Evolutionary conservation across 2,888 invertebrate species (phyloP), one percentile per base, ranked within the genome.

Genomic region (Eurytoma adleriae): DNA sequence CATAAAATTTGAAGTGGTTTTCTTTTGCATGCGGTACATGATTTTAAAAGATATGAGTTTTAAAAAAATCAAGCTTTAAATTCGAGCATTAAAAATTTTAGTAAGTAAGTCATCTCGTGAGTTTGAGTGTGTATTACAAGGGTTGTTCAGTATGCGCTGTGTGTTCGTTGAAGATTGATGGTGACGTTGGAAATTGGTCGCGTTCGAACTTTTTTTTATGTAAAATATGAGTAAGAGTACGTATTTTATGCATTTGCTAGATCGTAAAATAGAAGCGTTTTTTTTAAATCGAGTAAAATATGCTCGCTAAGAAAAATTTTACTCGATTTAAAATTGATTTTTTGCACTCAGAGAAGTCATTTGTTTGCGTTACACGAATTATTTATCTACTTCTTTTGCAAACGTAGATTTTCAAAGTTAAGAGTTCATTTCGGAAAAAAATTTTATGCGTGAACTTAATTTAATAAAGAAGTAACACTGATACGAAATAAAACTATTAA

Each of bases 1-100:
- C 40, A 40, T 40, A 7, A 40, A 40, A 7, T 40, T 40, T 7
- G 14, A 18, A 27, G 56, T 75, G 68, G 52, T 75, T 75, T 61
- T 68, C 75, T 61, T 18, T 50, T 18, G 75, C 75, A 75, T 75
- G 75, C 20, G 2, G 30, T n/a, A 67, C 59, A 50, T 50, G 50
- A 64, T 56, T 24, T 24, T 66, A 75, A 75, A 68, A 2, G 27
- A 74, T 20, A 50, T 5, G n/a, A 56, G 1, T 18, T 57, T 66
- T 66, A 20, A 7, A 18, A 1, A 62, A 3, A 62, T 1, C 56
- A 52, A 30, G 62, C 5, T 2, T n/a, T 68, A 68, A 75, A n/a
- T 61, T 50, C 52, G 40, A 40, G 4, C 40, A 40, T 10, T 40
- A 40, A 40, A 40, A 40, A 24, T 24, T 24, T 24, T 24, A 24